Evolutionary conservation across 2,888 invertebrate species (phyloP).

Genomic region (Diarsia rubi): DNA sequence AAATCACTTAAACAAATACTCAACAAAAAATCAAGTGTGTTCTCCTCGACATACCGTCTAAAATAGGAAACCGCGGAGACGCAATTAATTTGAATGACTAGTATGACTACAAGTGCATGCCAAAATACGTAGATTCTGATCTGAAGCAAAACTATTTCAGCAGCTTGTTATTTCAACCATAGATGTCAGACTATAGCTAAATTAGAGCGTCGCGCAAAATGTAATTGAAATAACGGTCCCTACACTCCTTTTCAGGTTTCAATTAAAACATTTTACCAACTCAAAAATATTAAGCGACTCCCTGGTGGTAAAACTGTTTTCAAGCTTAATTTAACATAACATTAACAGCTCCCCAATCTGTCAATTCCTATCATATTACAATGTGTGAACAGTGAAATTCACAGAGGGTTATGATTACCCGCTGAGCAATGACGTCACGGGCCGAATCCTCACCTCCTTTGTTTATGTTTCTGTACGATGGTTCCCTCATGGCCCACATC

Average conservation of each 20-base stretch:
- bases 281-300: not conserved
- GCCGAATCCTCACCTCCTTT: slow-evolving; percentile 39
- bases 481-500: slow-evolving; percentile 54
- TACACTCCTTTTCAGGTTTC: not conserved
- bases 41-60: not conserved
- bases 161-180: not conserved
- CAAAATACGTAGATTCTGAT: not conserved
- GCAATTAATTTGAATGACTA: slow-evolving; percentile 1
- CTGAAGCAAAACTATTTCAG: not conserved
- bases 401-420: slow-evolving; percentile 45
- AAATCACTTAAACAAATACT: slow-evolving; percentile 23
- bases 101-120: not conserved
- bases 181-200: not conserved
- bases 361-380: slow-evolving; percentile 46
- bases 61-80: not conserved
- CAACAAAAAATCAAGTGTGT: slow-evolving; percentile 12
- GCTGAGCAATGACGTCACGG: slow-evolving; percentile 56
- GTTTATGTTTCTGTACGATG: slow-evolving; percentile 49
- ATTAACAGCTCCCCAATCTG: slow-evolving; percentile 40
- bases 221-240: not conserved
- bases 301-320: not conserved
- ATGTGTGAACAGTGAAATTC: slow-evolving; percentile 56
- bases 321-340: slow-evolving; percentile 20
- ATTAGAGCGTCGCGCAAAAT: not conserved
- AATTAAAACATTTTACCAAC: not conserved